Evolutionary conservation across 2,888 invertebrate species (phyloP).

Genomic region (Ectobius pallidus): DNA sequence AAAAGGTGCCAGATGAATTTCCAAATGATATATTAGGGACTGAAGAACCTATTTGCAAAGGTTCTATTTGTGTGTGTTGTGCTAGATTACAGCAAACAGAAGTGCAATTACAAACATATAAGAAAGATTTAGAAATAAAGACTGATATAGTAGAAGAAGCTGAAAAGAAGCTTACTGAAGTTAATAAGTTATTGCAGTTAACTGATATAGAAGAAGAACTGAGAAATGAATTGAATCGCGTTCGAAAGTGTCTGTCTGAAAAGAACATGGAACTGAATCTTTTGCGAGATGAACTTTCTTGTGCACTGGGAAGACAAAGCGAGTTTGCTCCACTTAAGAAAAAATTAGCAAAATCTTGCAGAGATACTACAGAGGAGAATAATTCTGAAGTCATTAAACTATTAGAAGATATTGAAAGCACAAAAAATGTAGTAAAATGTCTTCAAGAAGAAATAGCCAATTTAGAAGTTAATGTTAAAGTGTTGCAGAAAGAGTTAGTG

Average conservation of each 20-base stretch:
- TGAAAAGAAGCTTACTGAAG: background rate
- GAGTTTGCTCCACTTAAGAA: background rate
- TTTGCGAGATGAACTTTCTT: conserved; percentile 27
- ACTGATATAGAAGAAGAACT: conserved; percentile 21
- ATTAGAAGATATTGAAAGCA: too few relatives aligned
- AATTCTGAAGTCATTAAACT: background rate
- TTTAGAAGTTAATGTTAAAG: too few relatives aligned
- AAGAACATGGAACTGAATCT: conserved; percentile 26
- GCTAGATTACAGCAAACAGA: too few relatives aligned
- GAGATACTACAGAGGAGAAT: background rate
- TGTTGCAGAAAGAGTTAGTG: too few relatives aligned
- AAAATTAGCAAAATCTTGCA: too few relatives aligned
- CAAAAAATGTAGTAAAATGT: too few relatives aligned
- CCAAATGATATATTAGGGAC: too few relatives aligned
- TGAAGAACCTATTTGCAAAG: too few relatives aligned
- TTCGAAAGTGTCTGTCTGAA: conserved; percentile 4
- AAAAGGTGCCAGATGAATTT: too few relatives aligned
- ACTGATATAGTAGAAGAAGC: background rate
- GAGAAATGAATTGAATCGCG: conserved; percentile 27
- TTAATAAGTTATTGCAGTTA: background rate
- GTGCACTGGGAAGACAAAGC: conserved; percentile 22
- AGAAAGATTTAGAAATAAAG: background rate
- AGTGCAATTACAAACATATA: background rate
- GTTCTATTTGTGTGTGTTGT: too few relatives aligned
- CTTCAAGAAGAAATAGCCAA: too few relatives aligned